Conservation (phyloP, 92 coral and sea anemone species). For the Zoanthus gigantus region DNA sequence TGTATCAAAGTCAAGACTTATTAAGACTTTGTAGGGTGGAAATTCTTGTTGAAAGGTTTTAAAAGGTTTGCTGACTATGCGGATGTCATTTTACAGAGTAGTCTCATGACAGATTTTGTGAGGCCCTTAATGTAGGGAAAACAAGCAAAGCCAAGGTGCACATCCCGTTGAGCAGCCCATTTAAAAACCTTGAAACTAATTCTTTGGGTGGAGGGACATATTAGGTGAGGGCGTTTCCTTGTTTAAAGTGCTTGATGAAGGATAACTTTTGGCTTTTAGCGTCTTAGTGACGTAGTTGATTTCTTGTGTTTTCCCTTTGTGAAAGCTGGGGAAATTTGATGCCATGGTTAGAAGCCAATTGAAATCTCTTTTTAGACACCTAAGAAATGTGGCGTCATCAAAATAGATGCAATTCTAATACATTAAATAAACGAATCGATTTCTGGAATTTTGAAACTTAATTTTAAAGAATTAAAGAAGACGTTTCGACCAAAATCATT, state of each 20-base stretch:
- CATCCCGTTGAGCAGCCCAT: not conserved
- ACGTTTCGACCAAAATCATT: too few species aligned
- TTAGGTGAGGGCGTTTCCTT: not conserved
- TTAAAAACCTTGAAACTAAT: not conserved
- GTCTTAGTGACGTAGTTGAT: not conserved
- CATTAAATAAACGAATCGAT: too few species aligned
- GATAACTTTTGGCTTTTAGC: not conserved
- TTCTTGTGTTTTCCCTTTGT: constrained; percentile 6
- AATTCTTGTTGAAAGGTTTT: not conserved
- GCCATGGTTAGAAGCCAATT: not conserved
- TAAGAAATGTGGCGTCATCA: too few species aligned
- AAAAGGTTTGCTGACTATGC: not conserved
- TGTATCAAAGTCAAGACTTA: too few species aligned
- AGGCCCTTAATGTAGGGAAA: not conserved
- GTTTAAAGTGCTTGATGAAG: not conserved
- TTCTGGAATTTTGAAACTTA: too few species aligned
- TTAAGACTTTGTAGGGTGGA: not conserved
- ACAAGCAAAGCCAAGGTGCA: not conserved
- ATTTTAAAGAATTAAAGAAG: too few species aligned
- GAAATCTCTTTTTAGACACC: too few species aligned
- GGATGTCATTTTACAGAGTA: not conserved
- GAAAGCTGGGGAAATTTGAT: not conserved
- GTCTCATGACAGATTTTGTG: not conserved
- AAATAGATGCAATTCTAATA: too few species aligned
- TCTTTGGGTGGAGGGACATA: not conserved